A percentile compares a stretch with the other conserved stretches of the same genome.
phyloP scores from a whole-genome alignment of 2,888 invertebrate genomes.

The Beris morrisii region DNA sequence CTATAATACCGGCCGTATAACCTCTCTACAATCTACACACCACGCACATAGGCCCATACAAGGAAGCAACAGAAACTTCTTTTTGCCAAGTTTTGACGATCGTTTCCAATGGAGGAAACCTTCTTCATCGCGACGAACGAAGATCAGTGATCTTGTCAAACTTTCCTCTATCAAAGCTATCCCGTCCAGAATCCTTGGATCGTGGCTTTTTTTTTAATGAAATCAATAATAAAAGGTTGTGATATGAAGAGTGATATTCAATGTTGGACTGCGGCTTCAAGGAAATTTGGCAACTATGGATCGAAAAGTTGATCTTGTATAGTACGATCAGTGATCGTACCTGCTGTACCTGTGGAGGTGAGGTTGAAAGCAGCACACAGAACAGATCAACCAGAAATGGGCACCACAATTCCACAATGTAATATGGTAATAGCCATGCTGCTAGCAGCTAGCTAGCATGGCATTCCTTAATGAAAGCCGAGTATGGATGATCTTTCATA shows the following conservation, averaged over 20 bases:
- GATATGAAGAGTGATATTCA: neutral
- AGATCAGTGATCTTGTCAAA: constrained; percentile 13
- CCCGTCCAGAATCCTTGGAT: too few species aligned
- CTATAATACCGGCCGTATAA: too few species aligned
- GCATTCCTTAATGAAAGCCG: constrained; percentile 24
- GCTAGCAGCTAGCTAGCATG: constrained; percentile 28
- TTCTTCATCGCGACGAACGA: neutral
- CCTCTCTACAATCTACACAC: too few species aligned
- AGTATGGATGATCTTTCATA: constrained; percentile 26
- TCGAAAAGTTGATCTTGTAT: neutral
- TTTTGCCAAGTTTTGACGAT: too few species aligned
- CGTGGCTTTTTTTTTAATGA: neutral
- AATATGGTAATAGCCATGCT: constrained; percentile 37
- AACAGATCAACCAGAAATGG: constrained; percentile 19
- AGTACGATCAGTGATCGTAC: neutral
- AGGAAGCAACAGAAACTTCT: too few species aligned
- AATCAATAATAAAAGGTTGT: neutral
- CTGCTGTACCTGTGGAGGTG: constrained; percentile 15
- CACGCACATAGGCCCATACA: too few species aligned
- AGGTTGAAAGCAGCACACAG: neutral
- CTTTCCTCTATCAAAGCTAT: neutral
- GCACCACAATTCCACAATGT: constrained; percentile 25
- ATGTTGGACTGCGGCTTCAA: neutral
- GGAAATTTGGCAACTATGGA: constrained; percentile 30
- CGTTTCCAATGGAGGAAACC: too few species aligned